phyloP scores from a whole-genome alignment of 2,113 vertebrate species.

The Entomyzon cyanotis region DNA sequence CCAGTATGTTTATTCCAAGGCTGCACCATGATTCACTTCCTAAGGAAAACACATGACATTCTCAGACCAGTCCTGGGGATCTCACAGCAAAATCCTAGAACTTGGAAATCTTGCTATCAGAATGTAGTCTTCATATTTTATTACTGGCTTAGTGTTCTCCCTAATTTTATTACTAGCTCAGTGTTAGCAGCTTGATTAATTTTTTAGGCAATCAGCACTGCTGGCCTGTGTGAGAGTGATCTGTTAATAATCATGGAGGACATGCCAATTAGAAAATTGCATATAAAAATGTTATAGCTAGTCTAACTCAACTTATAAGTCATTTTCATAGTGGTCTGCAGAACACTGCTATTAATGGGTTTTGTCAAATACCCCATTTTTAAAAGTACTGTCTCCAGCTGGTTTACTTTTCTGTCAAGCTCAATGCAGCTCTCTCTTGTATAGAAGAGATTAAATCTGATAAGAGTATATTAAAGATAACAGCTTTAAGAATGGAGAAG shows the following conservation, averaged over 20 bases:
- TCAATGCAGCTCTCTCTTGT: background rate
- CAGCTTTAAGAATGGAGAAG: background rate
- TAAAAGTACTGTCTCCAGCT: background rate
- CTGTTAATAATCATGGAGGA: background rate
- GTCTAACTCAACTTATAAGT: background rate
- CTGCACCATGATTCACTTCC: background rate
- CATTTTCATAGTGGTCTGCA: background rate
- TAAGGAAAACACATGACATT: background rate
- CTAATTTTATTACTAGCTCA: no score
- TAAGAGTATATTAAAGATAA: background rate
- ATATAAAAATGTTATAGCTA: background rate
- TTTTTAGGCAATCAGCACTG: background rate
- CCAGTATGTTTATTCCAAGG: background rate
- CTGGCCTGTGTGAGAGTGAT: background rate
- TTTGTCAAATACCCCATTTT: slow-evolving; percentile 23
- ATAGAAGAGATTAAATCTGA: background rate
- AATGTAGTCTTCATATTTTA: background rate
- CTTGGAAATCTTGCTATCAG: background rate
- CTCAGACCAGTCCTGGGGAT: background rate
- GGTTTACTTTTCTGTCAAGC: slow-evolving; percentile 6
- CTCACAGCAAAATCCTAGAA: background rate
- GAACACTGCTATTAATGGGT: background rate
- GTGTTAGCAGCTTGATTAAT: background rate
- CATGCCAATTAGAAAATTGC: background rate
- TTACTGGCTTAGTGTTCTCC: no score